These are phyloP conservation scores for Polyommatus iphigenia DNA, from an alignment of 2,888 invertebrate species.

Conservation along the genomic window DNA sequence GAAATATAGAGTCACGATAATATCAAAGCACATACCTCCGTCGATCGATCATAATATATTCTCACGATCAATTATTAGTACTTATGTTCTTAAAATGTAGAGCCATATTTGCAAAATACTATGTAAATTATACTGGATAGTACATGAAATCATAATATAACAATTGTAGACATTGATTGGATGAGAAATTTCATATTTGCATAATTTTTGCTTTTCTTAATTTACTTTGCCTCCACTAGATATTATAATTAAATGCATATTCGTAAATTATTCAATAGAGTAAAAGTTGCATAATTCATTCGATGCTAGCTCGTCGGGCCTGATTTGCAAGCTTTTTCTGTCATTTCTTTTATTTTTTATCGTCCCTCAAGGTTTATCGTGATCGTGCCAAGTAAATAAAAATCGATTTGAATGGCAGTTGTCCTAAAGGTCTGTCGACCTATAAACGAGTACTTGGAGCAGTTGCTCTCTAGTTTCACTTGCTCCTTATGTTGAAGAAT, in stretches of 20 bases:
- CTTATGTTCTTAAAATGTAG: background rate
- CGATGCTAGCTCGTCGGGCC: background rate
- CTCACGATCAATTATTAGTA: background rate
- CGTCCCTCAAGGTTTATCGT: background rate
- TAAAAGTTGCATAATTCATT: background rate
- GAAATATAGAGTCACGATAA: background rate
- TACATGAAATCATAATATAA: no score
- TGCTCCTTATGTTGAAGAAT: background rate
- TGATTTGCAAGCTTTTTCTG: background rate
- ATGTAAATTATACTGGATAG: no score
- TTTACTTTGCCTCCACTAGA: background rate
- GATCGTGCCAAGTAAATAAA: background rate
- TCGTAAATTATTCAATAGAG: background rate
- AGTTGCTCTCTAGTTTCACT: background rate
- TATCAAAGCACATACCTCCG: background rate
- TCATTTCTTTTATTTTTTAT: background rate
- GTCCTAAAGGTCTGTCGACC: constrained; percentile 3
- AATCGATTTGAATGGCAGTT: background rate
- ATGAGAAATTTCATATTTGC: background rate
- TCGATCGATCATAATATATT: background rate
- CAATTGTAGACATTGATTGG: background rate
- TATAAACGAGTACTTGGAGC: background rate
- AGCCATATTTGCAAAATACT: no score
- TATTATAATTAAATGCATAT: background rate
- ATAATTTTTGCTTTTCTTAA: background rate